A percentile compares a stretch with the other conserved stretches of the same genome.
phyloP scores from a whole-genome alignment of 2,113 vertebrate genomes.

The Tetraodon nigroviridis region DNA sequence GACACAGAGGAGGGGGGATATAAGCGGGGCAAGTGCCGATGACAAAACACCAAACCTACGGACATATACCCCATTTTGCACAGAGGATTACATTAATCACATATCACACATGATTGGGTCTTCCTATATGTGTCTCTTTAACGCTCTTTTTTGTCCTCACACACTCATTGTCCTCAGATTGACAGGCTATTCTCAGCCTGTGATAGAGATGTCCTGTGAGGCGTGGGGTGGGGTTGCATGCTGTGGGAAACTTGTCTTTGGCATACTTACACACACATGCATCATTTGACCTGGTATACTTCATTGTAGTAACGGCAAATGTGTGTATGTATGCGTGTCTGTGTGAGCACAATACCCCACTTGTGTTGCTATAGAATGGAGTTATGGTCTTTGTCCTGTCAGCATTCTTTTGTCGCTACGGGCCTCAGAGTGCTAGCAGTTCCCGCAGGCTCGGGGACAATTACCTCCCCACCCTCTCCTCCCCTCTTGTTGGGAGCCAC shows the following conservation, averaged over 20 bases:
- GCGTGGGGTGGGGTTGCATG: conserved; percentile 29
- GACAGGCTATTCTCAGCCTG: conserved; percentile 56
- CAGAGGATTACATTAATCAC: too few species aligned
- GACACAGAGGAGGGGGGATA: conserved; percentile 44
- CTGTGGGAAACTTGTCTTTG: conserved; percentile 67
- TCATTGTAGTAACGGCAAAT: conserved; percentile 38
- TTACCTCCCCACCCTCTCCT: conserved; percentile 37
- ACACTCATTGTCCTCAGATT: conserved; percentile 49
- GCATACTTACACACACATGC: conserved; percentile 52
- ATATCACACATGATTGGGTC: not conserved
- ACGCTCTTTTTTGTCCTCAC: conserved; percentile 16
- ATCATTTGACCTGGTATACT: conserved; percentile 47
- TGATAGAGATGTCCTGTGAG: conserved; percentile 63
- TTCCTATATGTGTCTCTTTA: conserved; percentile 33
- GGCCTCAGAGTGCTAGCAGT: conserved; percentile 62
- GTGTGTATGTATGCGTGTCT: conserved; percentile 39
- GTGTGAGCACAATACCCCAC: conserved; percentile 69
- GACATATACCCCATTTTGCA: not conserved
- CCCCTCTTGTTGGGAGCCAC: conserved; percentile 50
- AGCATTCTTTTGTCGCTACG: conserved; percentile 67
- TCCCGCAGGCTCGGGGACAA: conserved; percentile 62
- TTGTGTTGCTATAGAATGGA: conserved; percentile 72
- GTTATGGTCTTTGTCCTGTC: conserved; percentile 73
- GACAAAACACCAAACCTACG: conserved; percentile 7
- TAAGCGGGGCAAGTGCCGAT: conserved; percentile 10